phyloP scores from a whole-genome alignment of 2,888 invertebrate genomes.

The Sisyra nigra region DNA sequence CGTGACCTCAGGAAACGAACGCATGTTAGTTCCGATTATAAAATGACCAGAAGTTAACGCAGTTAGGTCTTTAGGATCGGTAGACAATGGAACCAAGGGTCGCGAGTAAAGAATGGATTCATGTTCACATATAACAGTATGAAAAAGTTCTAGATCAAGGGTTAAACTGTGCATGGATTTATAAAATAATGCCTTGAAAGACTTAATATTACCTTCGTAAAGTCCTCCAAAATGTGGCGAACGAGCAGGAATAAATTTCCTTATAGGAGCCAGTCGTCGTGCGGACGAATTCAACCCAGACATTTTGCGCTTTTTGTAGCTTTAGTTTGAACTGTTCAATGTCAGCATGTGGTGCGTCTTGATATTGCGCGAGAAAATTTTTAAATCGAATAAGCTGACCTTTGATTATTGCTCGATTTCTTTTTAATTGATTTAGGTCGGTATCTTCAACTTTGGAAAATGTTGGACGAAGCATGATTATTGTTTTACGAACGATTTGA shows the following conservation, averaged over 20 bases:
- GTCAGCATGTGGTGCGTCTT: no score
- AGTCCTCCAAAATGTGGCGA: neutral
- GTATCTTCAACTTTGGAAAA: no score
- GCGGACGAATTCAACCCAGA: no score
- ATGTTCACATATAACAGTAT: neutral
- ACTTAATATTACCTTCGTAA: neutral
- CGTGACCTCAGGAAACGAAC: neutral
- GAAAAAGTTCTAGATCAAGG: neutral
- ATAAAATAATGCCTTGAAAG: neutral
- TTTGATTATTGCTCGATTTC: no score
- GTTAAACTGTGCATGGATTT: neutral
- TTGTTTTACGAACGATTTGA: no score
- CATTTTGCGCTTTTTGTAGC: no score
- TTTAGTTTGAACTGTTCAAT: no score
- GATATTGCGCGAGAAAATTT: no score
- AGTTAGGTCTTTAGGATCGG: neutral
- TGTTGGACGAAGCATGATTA: no score
- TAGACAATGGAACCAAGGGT: neutral
- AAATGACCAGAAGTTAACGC: neutral
- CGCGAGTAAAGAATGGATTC: neutral
- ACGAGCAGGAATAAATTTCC: neutral
- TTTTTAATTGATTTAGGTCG: no score
- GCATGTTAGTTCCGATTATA: neutral
- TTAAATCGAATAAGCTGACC: no score
- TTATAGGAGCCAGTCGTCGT: no score